Base-by-base conservation (phyloP, 2,888 invertebrate species). In the Phyto melanocephala region DNA sequence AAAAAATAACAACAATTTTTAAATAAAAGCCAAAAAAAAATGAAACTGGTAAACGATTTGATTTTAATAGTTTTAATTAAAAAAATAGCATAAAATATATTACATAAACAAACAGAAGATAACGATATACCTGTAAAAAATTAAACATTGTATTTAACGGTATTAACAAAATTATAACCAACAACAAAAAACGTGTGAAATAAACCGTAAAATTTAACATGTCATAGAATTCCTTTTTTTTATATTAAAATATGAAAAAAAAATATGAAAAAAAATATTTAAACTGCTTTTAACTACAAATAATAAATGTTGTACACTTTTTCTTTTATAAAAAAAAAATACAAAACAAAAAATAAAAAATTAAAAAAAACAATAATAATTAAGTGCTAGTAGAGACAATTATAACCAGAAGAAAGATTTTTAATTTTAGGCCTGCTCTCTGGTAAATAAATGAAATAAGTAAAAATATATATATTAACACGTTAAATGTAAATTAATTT, bases 401-500 rank as follows among this genome's bases (percentile, higher is more conserved):
- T 60, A 28, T 77, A 45, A 37, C 2, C 17, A 47, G 45, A 40
- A 28, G 67, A 37, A 58, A 70, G 50, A 54, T n/a, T 28, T 42
- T 72, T 65, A 35, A 67, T 67, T 67, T 56, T 58, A 79, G 50
- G 40, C 50, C 58, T 24, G 79, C 79, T 67, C 71, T 72, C 28
- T 67, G 58, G 72, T 72, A 58, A 68, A 50, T 40, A 60, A 72
- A 37, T 54, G 1, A 68, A 78, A n/a, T 58, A 33, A n/a, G n/a
- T 37, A 65, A 52, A 60, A 60, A 60, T 65, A 40, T 67, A 52
- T 60, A 3, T 28, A 47, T 50, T 40, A 35, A 78, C 4, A 65
- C 58, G 78, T 60, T 79, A 72, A 67, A 45, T 79, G 67, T 79
- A 74, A 74, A 79, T 67, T 79, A 56, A n/a, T 52, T 72, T 67